These are phyloP conservation scores for Hypotaenidia philippensis DNA, from an alignment of 2,797 vertebrate genomes.

Conservation along the genomic window DNA sequence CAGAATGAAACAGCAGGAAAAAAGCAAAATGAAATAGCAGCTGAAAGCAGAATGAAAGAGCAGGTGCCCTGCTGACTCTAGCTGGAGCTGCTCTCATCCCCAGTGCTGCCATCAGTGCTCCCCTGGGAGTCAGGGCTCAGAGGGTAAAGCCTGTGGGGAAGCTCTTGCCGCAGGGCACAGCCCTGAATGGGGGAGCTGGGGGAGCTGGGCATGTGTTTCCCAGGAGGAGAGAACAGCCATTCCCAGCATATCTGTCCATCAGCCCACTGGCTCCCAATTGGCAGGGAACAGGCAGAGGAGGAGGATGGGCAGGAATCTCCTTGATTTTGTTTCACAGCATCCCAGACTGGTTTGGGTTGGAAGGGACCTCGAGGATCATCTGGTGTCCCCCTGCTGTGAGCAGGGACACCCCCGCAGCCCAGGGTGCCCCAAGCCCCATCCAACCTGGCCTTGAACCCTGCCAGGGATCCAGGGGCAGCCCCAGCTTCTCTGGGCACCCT, in stretches of 20 bases:
- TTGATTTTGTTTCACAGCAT: background rate
- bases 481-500: too few relatives aligned
- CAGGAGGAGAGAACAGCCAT: background rate
- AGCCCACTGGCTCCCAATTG: background rate
- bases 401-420: too few relatives aligned
- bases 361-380: too few relatives aligned
- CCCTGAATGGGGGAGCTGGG: background rate
- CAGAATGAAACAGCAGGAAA: background rate
- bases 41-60: background rate
- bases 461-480: too few relatives aligned
- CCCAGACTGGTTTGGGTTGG: too few relatives aligned
- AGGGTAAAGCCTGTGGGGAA: background rate
- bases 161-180: background rate
- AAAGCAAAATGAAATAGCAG: background rate
- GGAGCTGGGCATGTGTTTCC: background rate
- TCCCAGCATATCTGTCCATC: background rate
- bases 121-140: background rate
- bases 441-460: too few relatives aligned
- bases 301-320: background rate
- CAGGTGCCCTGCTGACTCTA: background rate
- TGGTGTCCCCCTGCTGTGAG: too few relatives aligned
- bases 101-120: background rate
- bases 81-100: background rate
- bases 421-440: too few relatives aligned
- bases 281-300: rapidly evolving